phyloP scores from a whole-genome alignment of 2,797 vertebrate species.

The Knipowitschia caucasica region DNA sequence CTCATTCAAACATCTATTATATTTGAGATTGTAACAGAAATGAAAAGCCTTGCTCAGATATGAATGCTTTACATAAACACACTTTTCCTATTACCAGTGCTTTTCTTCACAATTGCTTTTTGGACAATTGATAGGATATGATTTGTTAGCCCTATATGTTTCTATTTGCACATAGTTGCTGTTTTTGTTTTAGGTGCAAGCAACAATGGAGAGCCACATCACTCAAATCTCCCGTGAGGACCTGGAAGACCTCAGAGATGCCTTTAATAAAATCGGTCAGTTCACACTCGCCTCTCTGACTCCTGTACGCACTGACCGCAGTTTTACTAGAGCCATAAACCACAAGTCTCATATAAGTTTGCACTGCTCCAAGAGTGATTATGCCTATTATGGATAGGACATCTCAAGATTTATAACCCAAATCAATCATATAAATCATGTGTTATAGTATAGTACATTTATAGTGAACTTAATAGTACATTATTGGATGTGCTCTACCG shows the following conservation, averaged over 20 bases:
- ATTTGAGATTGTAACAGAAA: background rate
- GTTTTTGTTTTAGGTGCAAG: constrained; percentile 34
- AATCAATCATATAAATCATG: too few relatives aligned
- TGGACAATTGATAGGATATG: too few relatives aligned
- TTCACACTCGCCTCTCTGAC: background rate
- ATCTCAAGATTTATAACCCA: background rate
- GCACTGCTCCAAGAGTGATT: constrained; percentile 17
- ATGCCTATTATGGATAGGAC: background rate
- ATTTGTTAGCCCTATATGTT: too few relatives aligned
- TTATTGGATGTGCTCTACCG: too few relatives aligned
- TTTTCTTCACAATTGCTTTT: too few relatives aligned
- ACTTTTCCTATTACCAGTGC: too few relatives aligned
- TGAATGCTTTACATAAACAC: too few relatives aligned
- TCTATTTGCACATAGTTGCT: background rate
- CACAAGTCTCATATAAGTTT: constrained; percentile 30
- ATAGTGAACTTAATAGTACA: too few relatives aligned
- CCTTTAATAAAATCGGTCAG: constrained; percentile 93
- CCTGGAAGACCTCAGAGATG: constrained; percentile 89
- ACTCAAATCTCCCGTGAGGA: constrained; percentile 91
- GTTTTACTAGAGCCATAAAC: constrained; percentile 49
- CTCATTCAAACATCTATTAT: background rate
- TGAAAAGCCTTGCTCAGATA: background rate
- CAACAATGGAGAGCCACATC: constrained; percentile 82
- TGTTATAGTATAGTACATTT: too few relatives aligned
- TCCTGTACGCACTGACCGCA: background rate